phyloP scores from a whole-genome alignment of 2,113 vertebrate genomes.

The Xenus cinereus region DNA sequence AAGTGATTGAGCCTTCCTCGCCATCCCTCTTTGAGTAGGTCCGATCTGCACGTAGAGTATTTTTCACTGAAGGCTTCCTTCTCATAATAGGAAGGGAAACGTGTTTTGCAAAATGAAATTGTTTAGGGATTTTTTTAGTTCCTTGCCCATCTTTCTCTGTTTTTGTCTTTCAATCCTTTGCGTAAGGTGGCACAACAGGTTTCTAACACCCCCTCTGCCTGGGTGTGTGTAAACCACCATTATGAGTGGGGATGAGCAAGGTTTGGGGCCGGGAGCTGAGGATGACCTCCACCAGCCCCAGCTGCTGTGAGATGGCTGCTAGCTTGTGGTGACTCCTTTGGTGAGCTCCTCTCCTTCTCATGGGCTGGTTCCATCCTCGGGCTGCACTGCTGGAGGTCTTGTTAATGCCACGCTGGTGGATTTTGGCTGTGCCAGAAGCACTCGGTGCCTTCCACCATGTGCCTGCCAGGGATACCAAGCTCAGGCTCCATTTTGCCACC shows the following conservation, averaged over 20 bases:
- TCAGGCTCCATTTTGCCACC: neutral
- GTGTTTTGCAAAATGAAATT: neutral
- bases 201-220: neutral
- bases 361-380: neutral
- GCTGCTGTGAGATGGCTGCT: accelerated
- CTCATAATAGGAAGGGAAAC: neutral
- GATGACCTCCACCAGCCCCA: too few relatives aligned
- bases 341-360: neutral
- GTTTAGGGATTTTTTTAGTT: neutral
- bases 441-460: neutral
- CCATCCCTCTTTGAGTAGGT: neutral
- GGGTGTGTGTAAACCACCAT: neutral
- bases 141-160: neutral
- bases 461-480: neutral
- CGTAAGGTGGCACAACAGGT: neutral
- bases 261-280: neutral
- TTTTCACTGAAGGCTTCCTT: neutral
- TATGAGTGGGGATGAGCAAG: neutral
- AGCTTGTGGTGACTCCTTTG: too few relatives aligned
- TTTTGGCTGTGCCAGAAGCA: neutral
- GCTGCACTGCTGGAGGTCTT: neutral
- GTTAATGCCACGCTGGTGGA: accelerated
- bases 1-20: neutral
- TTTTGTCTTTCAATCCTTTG: neutral
- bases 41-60: accelerated